phyloP scores from a whole-genome alignment of 2,113 vertebrate genomes.

The Piprites chloris region DNA sequence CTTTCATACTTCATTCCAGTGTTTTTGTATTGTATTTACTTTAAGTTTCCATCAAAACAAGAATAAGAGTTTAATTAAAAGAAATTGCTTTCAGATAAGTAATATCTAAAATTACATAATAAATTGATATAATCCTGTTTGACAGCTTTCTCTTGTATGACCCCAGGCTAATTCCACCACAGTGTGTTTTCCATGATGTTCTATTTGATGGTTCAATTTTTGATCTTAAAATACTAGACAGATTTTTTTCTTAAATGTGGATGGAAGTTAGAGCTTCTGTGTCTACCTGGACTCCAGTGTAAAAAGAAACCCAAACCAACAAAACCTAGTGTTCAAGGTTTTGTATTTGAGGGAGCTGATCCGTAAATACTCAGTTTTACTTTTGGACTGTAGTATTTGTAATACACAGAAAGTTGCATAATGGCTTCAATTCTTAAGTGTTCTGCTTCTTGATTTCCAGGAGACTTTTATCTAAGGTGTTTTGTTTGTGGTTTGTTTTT shows the following conservation, averaged over 20 bases:
- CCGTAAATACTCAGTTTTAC: not conserved
- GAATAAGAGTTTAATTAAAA: not conserved
- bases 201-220: not conserved
- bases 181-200: not conserved
- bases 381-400: not conserved
- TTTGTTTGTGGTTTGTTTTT: conserved; percentile 42
- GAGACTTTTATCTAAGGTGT: conserved; percentile 25
- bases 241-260: not conserved
- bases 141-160: not conserved
- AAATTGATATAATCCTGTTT: not conserved
- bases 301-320: not conserved
- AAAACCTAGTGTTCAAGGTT: not conserved
- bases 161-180: not conserved
- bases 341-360: not conserved
- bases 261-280: not conserved
- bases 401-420: not conserved
- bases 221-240: not conserved
- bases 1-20: not conserved
- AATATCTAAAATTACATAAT: not conserved
- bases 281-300: not conserved
- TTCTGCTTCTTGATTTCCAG: conserved; percentile 33
- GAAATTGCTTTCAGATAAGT: not conserved
- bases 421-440: not conserved
- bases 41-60: not conserved
- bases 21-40: not conserved